These are phyloP conservation scores for Luidia sarsii DNA, from an alignment of 53 echinoderm and acorn worm genomes.

Conservation along the genomic window DNA sequence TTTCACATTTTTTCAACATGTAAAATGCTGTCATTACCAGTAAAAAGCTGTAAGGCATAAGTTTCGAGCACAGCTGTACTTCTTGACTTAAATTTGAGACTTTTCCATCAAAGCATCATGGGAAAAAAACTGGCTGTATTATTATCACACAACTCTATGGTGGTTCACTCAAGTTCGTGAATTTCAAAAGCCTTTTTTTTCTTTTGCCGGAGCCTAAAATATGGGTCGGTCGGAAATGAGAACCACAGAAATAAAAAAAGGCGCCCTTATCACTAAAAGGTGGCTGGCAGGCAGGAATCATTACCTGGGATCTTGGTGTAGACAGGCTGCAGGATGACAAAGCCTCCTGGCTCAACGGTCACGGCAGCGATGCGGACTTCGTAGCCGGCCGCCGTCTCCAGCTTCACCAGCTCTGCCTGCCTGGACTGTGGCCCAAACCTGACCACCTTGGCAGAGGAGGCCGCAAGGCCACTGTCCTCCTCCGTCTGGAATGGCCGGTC, in stretches of 20 bases:
- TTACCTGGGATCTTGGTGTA: conserved; percentile 43
- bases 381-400: conserved; percentile 68
- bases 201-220: too few species aligned
- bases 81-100: too few species aligned
- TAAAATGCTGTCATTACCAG: too few species aligned
- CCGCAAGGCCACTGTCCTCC: too few species aligned
- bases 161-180: too few species aligned
- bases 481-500: not conserved
- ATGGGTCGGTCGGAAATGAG: too few species aligned
- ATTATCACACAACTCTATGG: too few species aligned
- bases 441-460: not conserved
- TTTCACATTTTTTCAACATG: not conserved
- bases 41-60: not conserved
- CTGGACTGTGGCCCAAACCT: not conserved
- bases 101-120: too few species aligned
- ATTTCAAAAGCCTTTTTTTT: too few species aligned
- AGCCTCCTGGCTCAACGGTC: conserved; percentile 56
- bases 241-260: too few species aligned
- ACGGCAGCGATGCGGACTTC: conserved; percentile 61
- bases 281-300: not conserved
- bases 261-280: not conserved
- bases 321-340: not conserved
- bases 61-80: too few species aligned
- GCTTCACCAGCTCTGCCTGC: conserved; percentile 1
- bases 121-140: too few species aligned